Conservation (phyloP, 2,113 vertebrate species). For the Hyaena hyaena region DNA sequence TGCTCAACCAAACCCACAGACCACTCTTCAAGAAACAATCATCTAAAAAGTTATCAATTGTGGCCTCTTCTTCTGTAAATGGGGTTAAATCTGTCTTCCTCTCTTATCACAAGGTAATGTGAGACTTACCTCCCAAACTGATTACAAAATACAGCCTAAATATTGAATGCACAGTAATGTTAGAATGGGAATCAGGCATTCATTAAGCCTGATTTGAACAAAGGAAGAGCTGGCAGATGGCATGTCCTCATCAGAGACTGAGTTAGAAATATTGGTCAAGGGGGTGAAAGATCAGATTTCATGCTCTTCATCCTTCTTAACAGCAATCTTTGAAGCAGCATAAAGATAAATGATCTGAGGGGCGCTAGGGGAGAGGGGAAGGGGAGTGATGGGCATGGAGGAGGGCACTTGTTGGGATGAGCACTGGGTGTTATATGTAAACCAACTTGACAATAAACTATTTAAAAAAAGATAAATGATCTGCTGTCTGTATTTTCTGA, state of each 20-base stretch:
- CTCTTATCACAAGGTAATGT: not conserved
- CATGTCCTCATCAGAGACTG: not conserved
- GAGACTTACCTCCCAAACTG: not conserved
- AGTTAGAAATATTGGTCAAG: constrained; percentile 29
- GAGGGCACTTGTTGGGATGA: too few relatives aligned
- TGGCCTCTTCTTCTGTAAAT: not conserved
- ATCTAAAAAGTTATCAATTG: not conserved
- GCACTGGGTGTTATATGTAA: too few relatives aligned
- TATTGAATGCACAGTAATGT: not conserved
- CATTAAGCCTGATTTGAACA: constrained; percentile 44
- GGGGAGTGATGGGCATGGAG: too few relatives aligned
- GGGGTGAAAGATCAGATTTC: not conserved
- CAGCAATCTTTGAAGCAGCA: not conserved
- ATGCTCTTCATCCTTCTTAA: not conserved
- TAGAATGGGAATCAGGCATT: constrained; percentile 59
- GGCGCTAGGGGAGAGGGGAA: too few relatives aligned
- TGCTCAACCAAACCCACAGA: not conserved
- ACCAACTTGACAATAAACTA: too few relatives aligned
- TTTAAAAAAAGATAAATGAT: not conserved
- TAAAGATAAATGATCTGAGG: not conserved
- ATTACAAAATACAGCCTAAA: not conserved
- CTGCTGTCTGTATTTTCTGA: not conserved
- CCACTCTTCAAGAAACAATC: not conserved
- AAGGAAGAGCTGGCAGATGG: constrained; percentile 34
- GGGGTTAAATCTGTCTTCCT: not conserved